Evolutionary conservation across 2,888 invertebrate species (phyloP).

Genomic region (Sussaba pulchella): DNA sequence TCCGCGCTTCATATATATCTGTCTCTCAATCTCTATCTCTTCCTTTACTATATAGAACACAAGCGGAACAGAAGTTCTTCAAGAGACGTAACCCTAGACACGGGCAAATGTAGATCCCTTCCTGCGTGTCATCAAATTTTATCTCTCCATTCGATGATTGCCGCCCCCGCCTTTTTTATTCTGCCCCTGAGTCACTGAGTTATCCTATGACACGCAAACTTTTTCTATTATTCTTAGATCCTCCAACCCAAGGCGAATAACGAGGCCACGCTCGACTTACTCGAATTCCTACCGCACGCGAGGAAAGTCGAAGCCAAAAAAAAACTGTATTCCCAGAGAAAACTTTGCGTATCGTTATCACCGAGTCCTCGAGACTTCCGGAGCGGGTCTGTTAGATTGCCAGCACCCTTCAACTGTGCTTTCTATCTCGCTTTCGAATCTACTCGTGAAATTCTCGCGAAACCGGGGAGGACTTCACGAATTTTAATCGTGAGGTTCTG

Average conservation of each 20-base stretch:
- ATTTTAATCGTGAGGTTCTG: slow-evolving; percentile 41
- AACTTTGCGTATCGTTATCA: slow-evolving; percentile 67
- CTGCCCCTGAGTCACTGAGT: slow-evolving; percentile 28
- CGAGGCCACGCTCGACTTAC: slow-evolving; percentile 64
- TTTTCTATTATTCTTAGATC: slow-evolving; percentile 51
- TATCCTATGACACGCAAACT: slow-evolving; percentile 61
- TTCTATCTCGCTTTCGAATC: slow-evolving; percentile 40
- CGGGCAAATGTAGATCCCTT: slow-evolving; percentile 27
- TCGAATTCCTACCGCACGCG: slow-evolving; percentile 53
- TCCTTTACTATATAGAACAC: slow-evolving; percentile 31
- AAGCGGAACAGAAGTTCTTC: slow-evolving; percentile 62
- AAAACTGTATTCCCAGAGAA: slow-evolving; percentile 51
- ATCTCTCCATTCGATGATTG: slow-evolving; percentile 67
- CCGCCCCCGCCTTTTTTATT: slow-evolving; percentile 43
- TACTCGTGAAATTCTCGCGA: slow-evolving; percentile 11
- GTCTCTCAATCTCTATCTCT: slow-evolving; percentile 27
- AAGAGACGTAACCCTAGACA: slow-evolving; percentile 58
- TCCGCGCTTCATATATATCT: slow-evolving; percentile 49
- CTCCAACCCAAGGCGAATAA: slow-evolving; percentile 42
- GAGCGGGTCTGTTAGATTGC: slow-evolving; percentile 44
- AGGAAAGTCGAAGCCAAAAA: slow-evolving; percentile 24
- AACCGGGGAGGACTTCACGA: not conserved
- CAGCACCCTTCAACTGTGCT: slow-evolving; percentile 40
- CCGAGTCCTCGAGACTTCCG: slow-evolving; percentile 65
- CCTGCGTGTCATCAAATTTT: slow-evolving; percentile 66